These are phyloP conservation scores for Aelia acuminata DNA, from an alignment of 2,888 invertebrate species.

Conservation along the genomic window DNA sequence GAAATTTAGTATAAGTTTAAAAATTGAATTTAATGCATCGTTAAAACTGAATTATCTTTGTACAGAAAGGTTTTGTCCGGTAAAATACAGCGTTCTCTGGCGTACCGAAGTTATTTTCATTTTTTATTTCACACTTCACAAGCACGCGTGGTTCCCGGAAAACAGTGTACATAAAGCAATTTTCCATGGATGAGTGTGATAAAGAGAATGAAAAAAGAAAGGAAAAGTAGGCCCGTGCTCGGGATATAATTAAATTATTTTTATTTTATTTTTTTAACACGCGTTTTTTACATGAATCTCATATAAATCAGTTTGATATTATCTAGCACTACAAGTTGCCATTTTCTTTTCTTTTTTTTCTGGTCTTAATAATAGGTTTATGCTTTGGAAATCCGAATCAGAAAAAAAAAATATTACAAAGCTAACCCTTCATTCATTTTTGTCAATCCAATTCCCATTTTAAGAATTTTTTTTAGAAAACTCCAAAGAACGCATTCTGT, in stretches of 20 bases:
- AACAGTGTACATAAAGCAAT: background rate
- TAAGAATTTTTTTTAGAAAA: no score
- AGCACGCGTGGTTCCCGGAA: conserved; percentile 4
- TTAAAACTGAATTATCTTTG: background rate
- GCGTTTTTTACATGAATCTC: background rate
- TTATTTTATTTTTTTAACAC: background rate
- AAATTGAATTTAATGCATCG: background rate
- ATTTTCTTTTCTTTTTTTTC: no score
- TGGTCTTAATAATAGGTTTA: no score
- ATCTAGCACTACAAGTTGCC: no score
- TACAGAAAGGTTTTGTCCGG: background rate
- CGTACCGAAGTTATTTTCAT: background rate
- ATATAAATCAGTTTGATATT: no score
- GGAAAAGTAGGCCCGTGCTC: conserved; percentile 3
- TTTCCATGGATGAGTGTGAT: background rate
- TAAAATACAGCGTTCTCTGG: background rate
- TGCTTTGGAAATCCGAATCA: no score
- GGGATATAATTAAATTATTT: conserved; percentile 6
- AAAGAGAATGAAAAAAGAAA: conserved; percentile 18
- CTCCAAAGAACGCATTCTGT: no score
- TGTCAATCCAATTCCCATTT: no score
- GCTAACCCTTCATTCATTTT: no score
- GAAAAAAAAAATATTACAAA: no score
- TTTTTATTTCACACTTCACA: background rate
- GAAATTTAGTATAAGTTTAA: no score